A percentile compares a stretch with the other conserved stretches of the same genome.
These are phyloP conservation scores for Sitta europaea DNA, from an alignment of 2,113 vertebrate genomes.

Conservation along the genomic window DNA sequence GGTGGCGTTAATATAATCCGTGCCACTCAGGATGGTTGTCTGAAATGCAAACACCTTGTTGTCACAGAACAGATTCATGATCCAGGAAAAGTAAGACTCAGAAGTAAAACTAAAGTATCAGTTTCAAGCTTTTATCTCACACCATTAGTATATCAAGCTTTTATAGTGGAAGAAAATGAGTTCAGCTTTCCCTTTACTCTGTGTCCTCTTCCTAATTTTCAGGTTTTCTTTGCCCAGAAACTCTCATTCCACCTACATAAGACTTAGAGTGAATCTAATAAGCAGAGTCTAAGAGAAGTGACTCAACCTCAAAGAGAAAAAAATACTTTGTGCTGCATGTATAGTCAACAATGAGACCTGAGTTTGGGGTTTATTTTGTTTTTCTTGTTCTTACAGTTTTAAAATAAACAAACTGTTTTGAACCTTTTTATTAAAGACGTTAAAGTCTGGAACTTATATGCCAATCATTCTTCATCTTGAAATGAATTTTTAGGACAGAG, in stretches of 20 bases:
- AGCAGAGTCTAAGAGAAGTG: background rate
- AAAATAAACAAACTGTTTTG: background rate
- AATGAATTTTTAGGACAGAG: background rate
- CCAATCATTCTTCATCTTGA: background rate
- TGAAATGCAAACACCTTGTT: background rate
- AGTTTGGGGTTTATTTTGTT: background rate
- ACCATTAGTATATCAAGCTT: background rate
- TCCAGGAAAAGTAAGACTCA: background rate
- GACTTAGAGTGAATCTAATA: background rate
- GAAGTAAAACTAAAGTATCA: background rate
- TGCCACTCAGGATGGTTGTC: background rate
- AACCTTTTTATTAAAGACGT: background rate
- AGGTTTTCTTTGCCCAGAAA: background rate
- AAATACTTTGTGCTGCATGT: background rate
- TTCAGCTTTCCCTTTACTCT: background rate
- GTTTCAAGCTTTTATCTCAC: background rate
- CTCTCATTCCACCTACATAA: background rate
- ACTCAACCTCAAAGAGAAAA: background rate
- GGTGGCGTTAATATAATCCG: background rate
- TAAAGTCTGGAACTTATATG: background rate
- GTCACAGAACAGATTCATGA: background rate
- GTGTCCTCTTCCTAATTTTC: background rate
- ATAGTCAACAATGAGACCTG: background rate
- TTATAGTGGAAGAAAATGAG: rapidly evolving
- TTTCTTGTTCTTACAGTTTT: background rate